Base-by-base conservation (phyloP, 2,888 invertebrate genomes). In the Corbicula japonica region DNA sequence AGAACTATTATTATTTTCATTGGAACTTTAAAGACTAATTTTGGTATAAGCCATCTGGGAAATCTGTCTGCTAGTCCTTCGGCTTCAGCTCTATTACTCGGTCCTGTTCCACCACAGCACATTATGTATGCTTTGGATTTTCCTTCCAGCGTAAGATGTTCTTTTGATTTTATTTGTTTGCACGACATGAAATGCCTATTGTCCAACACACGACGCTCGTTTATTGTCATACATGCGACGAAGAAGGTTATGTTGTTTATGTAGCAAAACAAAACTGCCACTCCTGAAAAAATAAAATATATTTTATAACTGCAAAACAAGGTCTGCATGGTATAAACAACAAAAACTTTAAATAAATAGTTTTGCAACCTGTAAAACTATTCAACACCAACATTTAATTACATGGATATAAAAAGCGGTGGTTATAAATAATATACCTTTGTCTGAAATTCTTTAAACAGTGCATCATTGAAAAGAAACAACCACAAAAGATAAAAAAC, bases 121-220 rank as follows among this genome's bases (percentile, higher is more conserved):
- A 65, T 3, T 23, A 50, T 21, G 50, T 32, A 6, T 6, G 30
- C 18, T 65, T 26, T 34, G 5, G 65, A 65, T 34, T 65, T 46
- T 3, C 48, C 30, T 46, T 73, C 66, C n/a, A 23, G 26, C 28
- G 30, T 12, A 1, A 68, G 60, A 32, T 68, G 58, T 28, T 46
- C 63, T 41, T 62, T 76, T 18, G 72, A 44, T 54, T 72, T 71
- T n/a, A 76, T 41, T 10, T 28, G 41, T 18, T 50, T 23, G 32
- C 78, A 82, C 1, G 72, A 63, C 23, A 46, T 32, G 44, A 35
- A 74, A 41, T 79, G 79, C 5, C 76, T 56, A 35, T 68, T 73
- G 18, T 63, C 35, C 15, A n/a, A 95, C 93, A 98, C 75, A 21
- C 84, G 66, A 10, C 58, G 61, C 23, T 80, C 83, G 38, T 84